phyloP scores from a whole-genome alignment of 2,113 vertebrate genomes.

The Hippocampus comes region DNA sequence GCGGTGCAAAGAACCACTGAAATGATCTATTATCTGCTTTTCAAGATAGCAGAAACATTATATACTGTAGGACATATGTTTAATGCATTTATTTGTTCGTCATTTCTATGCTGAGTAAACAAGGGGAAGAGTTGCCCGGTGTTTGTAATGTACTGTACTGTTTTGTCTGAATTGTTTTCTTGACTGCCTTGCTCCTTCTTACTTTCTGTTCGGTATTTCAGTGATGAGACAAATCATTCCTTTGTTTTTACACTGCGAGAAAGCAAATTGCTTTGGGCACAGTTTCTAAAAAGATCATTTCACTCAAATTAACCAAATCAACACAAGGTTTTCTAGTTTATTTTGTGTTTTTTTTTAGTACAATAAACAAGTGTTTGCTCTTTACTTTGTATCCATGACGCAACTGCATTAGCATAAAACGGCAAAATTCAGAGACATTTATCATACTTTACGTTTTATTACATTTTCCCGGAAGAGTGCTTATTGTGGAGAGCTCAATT shows the following conservation, averaged over 20 bases:
- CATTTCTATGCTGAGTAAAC: not conserved
- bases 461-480: not conserved
- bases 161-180: not conserved
- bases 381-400: not conserved
- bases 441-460: constrained; percentile 4
- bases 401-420: not conserved
- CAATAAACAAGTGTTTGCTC: not conserved
- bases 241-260: not conserved
- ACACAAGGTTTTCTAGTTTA: not conserved
- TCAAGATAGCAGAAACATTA: not conserved
- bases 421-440: not conserved
- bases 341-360: not conserved
- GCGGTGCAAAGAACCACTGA: too few relatives aligned
- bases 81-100: not conserved
- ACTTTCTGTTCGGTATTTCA: not conserved
- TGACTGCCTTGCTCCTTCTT: not conserved
- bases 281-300: constrained; percentile 1
- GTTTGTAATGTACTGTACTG: not conserved
- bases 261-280: not conserved
- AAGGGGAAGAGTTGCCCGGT: not conserved
- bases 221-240: not conserved
- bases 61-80: not conserved
- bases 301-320: constrained; percentile 7
- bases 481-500: not conserved
- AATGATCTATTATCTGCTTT: not conserved